phyloP scores from a whole-genome alignment of 1,140 invertebrate species.

The Macrobrachium nipponense region DNA sequence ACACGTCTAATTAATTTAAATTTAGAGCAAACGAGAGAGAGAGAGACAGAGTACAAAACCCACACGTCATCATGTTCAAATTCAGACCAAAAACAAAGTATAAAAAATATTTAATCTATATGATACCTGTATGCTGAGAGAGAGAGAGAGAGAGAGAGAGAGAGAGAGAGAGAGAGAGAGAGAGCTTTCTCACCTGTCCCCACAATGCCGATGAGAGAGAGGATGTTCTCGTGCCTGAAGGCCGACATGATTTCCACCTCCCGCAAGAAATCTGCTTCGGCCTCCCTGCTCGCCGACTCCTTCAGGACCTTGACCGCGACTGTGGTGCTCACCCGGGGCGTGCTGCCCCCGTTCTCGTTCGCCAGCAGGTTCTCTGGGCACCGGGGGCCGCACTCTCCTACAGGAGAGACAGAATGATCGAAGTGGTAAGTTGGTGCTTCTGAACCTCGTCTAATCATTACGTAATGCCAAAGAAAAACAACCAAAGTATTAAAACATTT shows the following conservation, averaged over 20 bases:
- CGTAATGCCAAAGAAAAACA: no score
- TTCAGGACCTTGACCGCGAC: constrained; percentile 72
- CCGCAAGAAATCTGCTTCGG: constrained; percentile 70
- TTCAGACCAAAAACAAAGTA: no score
- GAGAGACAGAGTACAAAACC: no score
- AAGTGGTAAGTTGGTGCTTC: no score
- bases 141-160: background rate
- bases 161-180: constrained; percentile 14
- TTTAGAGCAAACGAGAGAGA: no score
- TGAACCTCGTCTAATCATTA: no score
- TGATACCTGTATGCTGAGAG: no score
- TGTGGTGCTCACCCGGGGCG: constrained; percentile 64
- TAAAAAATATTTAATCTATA: no score
- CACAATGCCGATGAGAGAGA: constrained; percentile 64
- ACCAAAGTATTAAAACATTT: no score
- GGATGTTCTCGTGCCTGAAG: constrained; percentile 69
- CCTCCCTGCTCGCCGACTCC: constrained; percentile 68
- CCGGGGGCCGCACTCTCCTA: constrained; percentile 30
- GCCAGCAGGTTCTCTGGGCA: constrained; percentile 22
- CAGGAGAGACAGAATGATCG: background rate
- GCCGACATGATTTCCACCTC: constrained; percentile 71
- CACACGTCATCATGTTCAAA: no score
- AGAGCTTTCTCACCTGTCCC: constrained; percentile 44
- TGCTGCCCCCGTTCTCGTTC: background rate
- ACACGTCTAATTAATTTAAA: no score